Evolutionary conservation across 2,797 vertebrate genomes (phyloP).

Genomic region (Rhinogobio ventralis): DNA sequence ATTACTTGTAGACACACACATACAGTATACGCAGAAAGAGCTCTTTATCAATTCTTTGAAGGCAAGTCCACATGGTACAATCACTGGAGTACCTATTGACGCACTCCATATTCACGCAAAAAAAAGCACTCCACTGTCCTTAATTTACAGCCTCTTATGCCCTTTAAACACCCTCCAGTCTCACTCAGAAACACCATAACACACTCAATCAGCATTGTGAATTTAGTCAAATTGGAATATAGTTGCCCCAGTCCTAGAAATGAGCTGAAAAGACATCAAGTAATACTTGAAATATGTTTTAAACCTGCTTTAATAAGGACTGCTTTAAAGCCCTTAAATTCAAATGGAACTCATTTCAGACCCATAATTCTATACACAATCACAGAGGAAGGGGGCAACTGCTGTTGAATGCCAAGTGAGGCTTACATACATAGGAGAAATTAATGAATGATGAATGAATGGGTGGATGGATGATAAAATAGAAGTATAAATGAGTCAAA

Average conservation of each 20-base stretch:
- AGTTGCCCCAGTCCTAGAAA: not conserved
- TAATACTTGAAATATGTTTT: not conserved
- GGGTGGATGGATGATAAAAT: constrained; percentile 4
- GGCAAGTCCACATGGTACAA: constrained; percentile 6
- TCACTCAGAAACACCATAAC: not conserved
- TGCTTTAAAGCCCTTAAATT: constrained; percentile 12
- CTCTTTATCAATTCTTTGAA: constrained; percentile 25
- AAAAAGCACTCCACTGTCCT: constrained; percentile 12
- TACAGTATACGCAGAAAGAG: not conserved
- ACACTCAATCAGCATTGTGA: constrained; percentile 6
- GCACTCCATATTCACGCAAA: not conserved
- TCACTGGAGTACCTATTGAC: not conserved
- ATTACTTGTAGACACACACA: constrained; percentile 3
- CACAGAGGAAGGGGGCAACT: not conserved
- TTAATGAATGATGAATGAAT: not conserved
- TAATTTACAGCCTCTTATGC: constrained; percentile 23
- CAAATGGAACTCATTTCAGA: constrained; percentile 2
- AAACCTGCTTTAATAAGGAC: constrained; percentile 7
- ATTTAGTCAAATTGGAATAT: constrained; percentile 34
- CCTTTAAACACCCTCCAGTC: constrained; percentile 22
- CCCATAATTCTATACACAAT: not conserved
- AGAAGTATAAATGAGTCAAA: not conserved
- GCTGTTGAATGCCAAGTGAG: not conserved
- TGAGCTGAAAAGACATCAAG: constrained; percentile 16
- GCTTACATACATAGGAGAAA: not conserved